Conservation (phyloP, 2,797 vertebrate genomes). For the Amblyraja radiata region DNA sequence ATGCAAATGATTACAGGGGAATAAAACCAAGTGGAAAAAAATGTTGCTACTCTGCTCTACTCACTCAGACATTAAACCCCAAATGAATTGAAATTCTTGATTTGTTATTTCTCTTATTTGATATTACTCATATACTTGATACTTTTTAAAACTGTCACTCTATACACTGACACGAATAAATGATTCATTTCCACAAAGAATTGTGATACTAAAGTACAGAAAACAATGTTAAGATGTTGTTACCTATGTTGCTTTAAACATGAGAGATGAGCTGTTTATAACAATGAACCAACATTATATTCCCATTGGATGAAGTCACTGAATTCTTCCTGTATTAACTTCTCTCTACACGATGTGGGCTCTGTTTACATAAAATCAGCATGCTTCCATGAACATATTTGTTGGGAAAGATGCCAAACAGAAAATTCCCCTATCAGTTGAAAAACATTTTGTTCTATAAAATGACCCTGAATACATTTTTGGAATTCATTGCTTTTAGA, state of each 20-base stretch:
- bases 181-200: neutral
- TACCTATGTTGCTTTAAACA: neutral
- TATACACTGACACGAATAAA: neutral
- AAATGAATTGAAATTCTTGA: neutral
- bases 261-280: neutral
- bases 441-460: neutral
- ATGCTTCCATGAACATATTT: neutral
- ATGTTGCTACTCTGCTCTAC: neutral
- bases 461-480: neutral
- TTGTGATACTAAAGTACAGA: neutral
- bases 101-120: neutral
- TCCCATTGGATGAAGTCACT: neutral
- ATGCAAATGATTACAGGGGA: neutral
- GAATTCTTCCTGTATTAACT: neutral
- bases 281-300: neutral
- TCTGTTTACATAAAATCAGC: neutral
- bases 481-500: neutral
- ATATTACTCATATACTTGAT: neutral
- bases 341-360: neutral
- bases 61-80: neutral
- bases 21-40: neutral
- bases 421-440: neutral
- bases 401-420: neutral
- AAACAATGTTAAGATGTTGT: neutral
- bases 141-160: neutral